Conservation (phyloP, 2,797 vertebrate species). For the Chiloscyllium punctatum region DNA sequence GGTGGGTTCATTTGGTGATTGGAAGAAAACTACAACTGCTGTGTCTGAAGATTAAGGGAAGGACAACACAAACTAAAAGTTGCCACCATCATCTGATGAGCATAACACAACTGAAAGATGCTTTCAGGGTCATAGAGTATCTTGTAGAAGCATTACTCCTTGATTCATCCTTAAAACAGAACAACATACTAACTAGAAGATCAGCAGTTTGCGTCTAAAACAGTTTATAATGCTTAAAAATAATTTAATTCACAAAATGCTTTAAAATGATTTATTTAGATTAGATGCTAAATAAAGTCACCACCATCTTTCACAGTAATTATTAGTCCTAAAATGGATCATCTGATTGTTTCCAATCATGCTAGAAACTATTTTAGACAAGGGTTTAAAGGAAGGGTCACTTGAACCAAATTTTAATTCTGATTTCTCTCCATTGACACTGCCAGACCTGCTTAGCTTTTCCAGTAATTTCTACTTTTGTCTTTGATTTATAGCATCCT, state of each 20-base stretch:
- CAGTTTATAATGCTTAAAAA: neutral
- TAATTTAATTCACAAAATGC: neutral
- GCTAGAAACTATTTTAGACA: neutral
- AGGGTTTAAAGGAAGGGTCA: too few species aligned
- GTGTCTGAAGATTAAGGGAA: neutral
- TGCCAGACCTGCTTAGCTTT: neutral
- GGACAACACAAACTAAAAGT: neutral
- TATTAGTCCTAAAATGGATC: neutral
- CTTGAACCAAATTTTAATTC: too few species aligned
- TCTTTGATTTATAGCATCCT: too few species aligned
- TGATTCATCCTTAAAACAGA: neutral
- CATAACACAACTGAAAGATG: neutral
- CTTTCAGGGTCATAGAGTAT: neutral
- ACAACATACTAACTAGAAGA: neutral
- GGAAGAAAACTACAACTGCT: neutral
- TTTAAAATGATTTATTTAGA: neutral
- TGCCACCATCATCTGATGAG: neutral
- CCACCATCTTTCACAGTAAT: neutral
- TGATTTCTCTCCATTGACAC: neutral
- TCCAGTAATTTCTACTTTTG: too few species aligned
- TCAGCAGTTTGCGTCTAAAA: neutral
- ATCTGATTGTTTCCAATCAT: neutral
- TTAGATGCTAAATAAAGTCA: neutral
- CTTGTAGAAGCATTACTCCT: neutral
- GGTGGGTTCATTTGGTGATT: neutral